Conservation (phyloP, 2,113 vertebrate species). For the Rallus limicola region DNA sequence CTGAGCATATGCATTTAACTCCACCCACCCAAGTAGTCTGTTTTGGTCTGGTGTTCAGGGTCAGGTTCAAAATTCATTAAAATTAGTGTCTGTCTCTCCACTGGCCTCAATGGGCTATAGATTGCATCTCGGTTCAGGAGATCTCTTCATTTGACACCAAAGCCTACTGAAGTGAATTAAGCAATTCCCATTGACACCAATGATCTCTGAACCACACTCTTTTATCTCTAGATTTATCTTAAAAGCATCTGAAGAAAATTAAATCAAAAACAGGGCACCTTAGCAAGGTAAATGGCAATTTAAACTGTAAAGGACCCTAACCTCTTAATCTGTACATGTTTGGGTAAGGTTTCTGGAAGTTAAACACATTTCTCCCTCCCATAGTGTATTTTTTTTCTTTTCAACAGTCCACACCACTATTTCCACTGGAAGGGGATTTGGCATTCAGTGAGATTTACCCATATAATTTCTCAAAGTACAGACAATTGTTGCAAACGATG, state of each 20-base stretch:
- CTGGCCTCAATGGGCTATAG: neutral
- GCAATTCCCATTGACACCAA: neutral
- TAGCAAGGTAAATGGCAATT: neutral
- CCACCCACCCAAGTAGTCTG: neutral
- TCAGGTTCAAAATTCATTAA: neutral
- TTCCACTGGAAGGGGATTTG: slow-evolving; percentile 4
- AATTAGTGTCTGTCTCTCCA: neutral
- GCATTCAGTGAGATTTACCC: neutral
- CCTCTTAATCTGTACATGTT: neutral
- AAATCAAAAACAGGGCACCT: neutral
- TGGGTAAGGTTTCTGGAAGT: neutral
- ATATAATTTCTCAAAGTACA: slow-evolving; percentile 45
- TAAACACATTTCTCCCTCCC: neutral
- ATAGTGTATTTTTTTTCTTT: neutral
- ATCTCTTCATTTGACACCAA: neutral
- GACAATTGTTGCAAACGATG: slow-evolving; percentile 57
- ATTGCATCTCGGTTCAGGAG: neutral
- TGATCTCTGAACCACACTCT: neutral
- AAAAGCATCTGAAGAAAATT: neutral
- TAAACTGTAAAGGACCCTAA: neutral
- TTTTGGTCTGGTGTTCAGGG: neutral
- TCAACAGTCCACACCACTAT: neutral
- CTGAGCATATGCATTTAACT: neutral
- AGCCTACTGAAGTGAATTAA: neutral
- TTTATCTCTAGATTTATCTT: neutral